phyloP scores from a whole-genome alignment of 1,140 invertebrate genomes.

The Drosophila mayri region DNA sequence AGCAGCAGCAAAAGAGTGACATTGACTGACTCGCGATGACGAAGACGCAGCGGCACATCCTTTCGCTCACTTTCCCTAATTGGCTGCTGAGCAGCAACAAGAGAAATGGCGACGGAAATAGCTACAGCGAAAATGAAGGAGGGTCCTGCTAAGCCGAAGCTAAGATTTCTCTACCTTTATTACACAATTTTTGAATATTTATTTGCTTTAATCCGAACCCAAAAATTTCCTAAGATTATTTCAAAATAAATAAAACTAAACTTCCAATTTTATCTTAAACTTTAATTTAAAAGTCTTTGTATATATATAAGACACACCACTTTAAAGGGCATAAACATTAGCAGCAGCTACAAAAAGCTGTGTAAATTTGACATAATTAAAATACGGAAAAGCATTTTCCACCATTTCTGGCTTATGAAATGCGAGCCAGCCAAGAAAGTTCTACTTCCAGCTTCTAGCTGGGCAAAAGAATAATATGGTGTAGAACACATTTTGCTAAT shows the following conservation, averaged over 20 bases:
- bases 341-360: slow-evolving; percentile 35
- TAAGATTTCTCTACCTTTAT: neutral
- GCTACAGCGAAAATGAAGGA: neutral
- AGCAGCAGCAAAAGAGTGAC: slow-evolving; percentile 50
- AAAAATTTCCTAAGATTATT: neutral
- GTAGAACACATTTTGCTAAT: slow-evolving; percentile 56
- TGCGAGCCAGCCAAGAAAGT: slow-evolving; percentile 36
- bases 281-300: neutral
- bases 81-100: slow-evolving; percentile 63
- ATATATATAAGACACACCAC: neutral
- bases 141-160: neutral
- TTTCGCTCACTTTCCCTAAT: slow-evolving; percentile 75
- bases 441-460: slow-evolving; percentile 15
- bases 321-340: slow-evolving; percentile 8
- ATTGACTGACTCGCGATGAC: slow-evolving; percentile 70
- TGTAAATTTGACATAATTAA: slow-evolving; percentile 79
- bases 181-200: neutral
- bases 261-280: neutral
- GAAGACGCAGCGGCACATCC: slow-evolving; percentile 57
- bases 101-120: slow-evolving; percentile 35
- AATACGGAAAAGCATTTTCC: slow-evolving; percentile 44
- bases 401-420: slow-evolving; percentile 50
- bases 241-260: neutral
- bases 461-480: slow-evolving; percentile 34
- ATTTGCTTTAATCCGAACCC: neutral